Percentiles rank a stretch among this genome's conserved stretches.
phyloP scores from a whole-genome alignment of 1,140 invertebrate genomes.

The Drosophila nasuta region DNA sequence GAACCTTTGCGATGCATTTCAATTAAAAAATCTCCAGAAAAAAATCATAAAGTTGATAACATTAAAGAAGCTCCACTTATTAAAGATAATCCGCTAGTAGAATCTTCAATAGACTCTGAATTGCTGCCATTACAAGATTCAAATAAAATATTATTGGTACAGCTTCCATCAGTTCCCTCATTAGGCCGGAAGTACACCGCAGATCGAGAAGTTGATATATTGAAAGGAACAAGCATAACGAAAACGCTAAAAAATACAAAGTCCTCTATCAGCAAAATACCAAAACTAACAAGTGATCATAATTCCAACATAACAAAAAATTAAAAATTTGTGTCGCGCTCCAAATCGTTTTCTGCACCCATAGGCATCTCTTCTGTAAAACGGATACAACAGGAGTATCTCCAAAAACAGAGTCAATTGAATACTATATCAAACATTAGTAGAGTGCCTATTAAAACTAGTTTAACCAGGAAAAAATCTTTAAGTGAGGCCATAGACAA shows the following conservation, averaged over 20 bases:
- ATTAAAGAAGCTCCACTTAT: no score
- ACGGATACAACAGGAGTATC: constrained; percentile 86
- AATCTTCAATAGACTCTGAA: constrained; percentile 65
- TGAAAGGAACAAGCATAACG: constrained; percentile 22
- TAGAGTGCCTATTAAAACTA: constrained; percentile 66
- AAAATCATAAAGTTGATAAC: no score
- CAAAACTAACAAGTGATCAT: constrained; percentile 72
- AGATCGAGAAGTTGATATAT: constrained; percentile 59
- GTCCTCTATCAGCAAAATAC: constrained; percentile 75
- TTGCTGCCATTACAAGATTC: constrained; percentile 85
- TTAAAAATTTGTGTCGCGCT: constrained; percentile 69
- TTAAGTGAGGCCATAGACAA: constrained; percentile 76
- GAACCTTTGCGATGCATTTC: no score
- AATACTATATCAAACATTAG: constrained; percentile 30
- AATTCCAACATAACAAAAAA: constrained; percentile 14
- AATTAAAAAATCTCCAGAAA: no score
- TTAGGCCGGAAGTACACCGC: no score
- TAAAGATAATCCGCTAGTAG: no score
- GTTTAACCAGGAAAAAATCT: constrained; percentile 67
- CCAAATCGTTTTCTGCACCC: constrained; percentile 79
- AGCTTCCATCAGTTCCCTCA: constrained; percentile 11
- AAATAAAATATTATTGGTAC: constrained; percentile 61
- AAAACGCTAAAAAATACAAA: constrained; percentile 39
- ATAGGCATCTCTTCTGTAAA: constrained; percentile 85
- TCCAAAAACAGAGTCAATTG: constrained; percentile 84